Conservation (phyloP, 2,888 invertebrate genomes). For the Nephrotoma flavescens region DNA sequence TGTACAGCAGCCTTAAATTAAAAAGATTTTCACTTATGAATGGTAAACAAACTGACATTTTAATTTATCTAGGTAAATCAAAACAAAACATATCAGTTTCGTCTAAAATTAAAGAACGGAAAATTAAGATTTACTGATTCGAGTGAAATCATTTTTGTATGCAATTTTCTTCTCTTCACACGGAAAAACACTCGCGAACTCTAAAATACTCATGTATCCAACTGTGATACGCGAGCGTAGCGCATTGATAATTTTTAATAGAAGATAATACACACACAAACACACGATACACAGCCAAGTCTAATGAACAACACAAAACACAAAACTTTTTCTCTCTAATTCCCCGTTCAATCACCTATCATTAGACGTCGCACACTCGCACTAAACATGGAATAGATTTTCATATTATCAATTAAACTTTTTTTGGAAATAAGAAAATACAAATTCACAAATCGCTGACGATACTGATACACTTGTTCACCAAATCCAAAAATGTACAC, state of each 20-base stretch:
- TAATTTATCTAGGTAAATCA: not conserved
- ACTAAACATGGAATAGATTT: conserved; percentile 2
- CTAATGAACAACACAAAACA: not conserved
- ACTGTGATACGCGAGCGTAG: not conserved
- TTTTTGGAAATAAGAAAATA: not conserved
- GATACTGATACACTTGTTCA: not conserved
- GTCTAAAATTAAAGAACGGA: not conserved
- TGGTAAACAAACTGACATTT: not conserved
- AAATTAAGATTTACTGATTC: not conserved
- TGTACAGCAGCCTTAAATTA: not conserved
- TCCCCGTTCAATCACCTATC: conserved; percentile 3
- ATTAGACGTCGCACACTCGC: conserved; percentile 2
- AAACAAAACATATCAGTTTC: not conserved
- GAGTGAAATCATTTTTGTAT: not conserved
- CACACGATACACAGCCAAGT: not conserved
- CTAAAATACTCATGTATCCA: not conserved
- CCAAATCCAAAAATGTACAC: not conserved
- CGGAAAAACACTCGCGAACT: not conserved
- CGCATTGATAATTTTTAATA: not conserved
- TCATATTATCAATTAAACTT: not conserved
- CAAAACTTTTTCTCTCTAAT: not conserved
- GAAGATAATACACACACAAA: not conserved
- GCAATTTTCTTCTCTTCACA: not conserved
- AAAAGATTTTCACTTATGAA: not conserved
- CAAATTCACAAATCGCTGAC: not conserved